Conservation (phyloP, 2,113 vertebrate species). For the Notechis scutatus region DNA sequence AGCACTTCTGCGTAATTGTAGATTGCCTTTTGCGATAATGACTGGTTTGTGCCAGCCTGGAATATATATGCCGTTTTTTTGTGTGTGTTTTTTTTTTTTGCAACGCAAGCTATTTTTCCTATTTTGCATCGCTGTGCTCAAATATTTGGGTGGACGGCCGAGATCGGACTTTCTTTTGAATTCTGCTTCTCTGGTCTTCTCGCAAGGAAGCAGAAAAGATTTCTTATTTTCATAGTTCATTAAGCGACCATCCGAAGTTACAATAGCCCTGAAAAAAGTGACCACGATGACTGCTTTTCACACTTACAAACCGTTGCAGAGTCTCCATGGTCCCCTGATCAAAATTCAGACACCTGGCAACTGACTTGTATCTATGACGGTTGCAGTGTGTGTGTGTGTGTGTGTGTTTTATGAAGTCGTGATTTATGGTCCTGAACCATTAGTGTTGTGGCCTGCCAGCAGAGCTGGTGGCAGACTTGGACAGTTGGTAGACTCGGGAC, state of each 20-base stretch:
- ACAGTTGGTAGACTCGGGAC: too few species aligned
- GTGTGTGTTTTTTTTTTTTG: not conserved
- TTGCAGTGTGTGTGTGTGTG: too few species aligned
- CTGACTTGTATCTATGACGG: too few species aligned
- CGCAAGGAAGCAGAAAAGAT: not conserved
- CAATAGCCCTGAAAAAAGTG: not conserved
- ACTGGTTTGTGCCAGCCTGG: not conserved
- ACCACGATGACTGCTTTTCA: not conserved
- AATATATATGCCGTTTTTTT: not conserved
- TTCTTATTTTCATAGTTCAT: not conserved
- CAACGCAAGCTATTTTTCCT: constrained; percentile 16
- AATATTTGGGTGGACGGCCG: constrained; percentile 14
- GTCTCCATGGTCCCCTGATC: too few species aligned
- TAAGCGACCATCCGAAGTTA: too few species aligned
- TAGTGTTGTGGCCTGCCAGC: too few species aligned
- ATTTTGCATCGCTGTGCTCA: not conserved
- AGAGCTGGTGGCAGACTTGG: too few species aligned
- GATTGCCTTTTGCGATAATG: constrained; percentile 16
- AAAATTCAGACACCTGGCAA: too few species aligned
- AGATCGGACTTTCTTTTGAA: not conserved
- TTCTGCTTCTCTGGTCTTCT: not conserved
- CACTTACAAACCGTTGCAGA: too few species aligned
- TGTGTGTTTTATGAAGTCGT: too few species aligned
- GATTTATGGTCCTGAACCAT: too few species aligned
- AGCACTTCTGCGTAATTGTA: constrained; percentile 3